A percentile compares a stretch with the other conserved stretches of the same genome.
phyloP scores from a whole-genome alignment of 2,113 vertebrate genomes.

The Seriola rivoliana region DNA sequence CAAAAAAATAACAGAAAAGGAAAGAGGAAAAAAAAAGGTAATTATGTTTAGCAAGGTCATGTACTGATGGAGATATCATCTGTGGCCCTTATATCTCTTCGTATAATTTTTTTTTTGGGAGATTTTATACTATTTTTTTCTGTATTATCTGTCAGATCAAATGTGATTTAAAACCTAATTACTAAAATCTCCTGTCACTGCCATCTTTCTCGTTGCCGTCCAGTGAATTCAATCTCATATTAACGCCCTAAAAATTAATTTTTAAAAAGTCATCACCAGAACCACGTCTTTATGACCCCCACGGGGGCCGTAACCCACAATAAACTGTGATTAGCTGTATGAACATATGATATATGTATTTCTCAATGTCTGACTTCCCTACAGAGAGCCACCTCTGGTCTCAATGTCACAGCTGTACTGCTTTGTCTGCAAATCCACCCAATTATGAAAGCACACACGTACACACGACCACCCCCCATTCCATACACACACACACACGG shows the following conservation, averaged over 20 bases:
- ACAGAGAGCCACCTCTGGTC: slow-evolving; percentile 36
- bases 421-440: slow-evolving; percentile 71
- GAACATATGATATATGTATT: slow-evolving; percentile 7
- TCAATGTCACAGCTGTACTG: slow-evolving; percentile 66
- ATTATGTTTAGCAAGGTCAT: not conserved
- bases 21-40: not conserved
- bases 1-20: not conserved
- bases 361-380: slow-evolving; percentile 5
- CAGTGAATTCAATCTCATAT: slow-evolving; percentile 1
- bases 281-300: not conserved
- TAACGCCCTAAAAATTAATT: slow-evolving; percentile 23
- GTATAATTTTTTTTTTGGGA: not conserved
- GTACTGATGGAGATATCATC: not conserved
- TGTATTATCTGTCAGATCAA: not conserved
- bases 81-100: not conserved
- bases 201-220: not conserved
- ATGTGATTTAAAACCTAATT: not conserved
- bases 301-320: not conserved
- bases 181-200: not conserved
- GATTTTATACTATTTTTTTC: not conserved
- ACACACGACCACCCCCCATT: slow-evolving; percentile 33
- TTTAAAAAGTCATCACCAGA: slow-evolving; percentile 18
- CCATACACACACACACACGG: slow-evolving; percentile 17
- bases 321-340: not conserved
- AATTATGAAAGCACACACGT: slow-evolving; percentile 63